Percentiles rank a stretch among this genome's conserved stretches.
Conservation (phyloP, 2,888 invertebrate species). For the Anoplius nigerrimus region DNA sequence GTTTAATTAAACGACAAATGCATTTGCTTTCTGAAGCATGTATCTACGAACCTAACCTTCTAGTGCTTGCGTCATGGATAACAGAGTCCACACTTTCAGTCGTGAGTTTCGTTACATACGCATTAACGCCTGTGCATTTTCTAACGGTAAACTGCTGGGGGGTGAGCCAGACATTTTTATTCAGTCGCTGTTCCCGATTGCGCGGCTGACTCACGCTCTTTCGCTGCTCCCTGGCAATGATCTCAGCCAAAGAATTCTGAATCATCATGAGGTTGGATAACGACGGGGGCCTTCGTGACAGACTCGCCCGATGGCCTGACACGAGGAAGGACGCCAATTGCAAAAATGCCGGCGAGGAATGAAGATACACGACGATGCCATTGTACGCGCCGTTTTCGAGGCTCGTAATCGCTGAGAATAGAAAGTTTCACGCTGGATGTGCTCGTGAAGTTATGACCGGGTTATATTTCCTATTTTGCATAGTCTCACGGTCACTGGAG, state of each 20-base stretch:
- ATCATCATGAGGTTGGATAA: constrained; percentile 40
- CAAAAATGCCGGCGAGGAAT: constrained; percentile 4
- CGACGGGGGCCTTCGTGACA: constrained; percentile 28
- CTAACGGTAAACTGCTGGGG: constrained; percentile 24
- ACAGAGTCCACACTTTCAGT: constrained; percentile 22
- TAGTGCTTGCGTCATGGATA: too few species aligned
- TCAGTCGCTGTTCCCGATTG: constrained; percentile 27
- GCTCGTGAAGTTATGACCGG: too few species aligned
- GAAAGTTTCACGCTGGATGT: constrained; percentile 20
- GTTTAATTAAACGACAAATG: too few species aligned
- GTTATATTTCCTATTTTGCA: too few species aligned
- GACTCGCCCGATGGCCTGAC: constrained; percentile 15
- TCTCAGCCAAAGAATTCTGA: constrained; percentile 30
- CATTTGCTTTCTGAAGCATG: too few species aligned
- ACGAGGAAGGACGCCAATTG: constrained; percentile 16
- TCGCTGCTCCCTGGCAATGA: constrained; percentile 14
- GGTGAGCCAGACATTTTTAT: constrained; percentile 9
- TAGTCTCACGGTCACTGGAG: too few species aligned
- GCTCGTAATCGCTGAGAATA: constrained; percentile 19
- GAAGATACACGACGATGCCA: constrained; percentile 24
- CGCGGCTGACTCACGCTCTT: constrained; percentile 40
- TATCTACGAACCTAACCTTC: too few species aligned
- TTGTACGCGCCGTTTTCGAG: constrained; percentile 1
- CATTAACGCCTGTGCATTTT: constrained; percentile 44
- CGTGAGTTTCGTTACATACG: constrained; percentile 10